Base-by-base conservation (phyloP, 2,797 vertebrate genomes). In the Synaphobranchus kaupii region DNA sequence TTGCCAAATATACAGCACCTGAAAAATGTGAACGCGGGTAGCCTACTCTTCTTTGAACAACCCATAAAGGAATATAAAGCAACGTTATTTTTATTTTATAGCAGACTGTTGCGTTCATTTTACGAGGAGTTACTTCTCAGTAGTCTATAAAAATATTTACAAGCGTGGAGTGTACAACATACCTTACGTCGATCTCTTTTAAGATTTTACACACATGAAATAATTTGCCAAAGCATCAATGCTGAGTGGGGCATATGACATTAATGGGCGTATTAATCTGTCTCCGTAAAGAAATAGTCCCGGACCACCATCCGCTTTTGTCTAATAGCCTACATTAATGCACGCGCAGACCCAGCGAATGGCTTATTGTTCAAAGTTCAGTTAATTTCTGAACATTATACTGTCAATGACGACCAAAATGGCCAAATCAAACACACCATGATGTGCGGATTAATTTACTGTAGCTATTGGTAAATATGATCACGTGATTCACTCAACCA, bases 401-500 rank as follows among this genome's bases (percentile, higher is more conserved):
- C 13, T 60, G 39, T 22, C 50, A 31, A 71, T 86, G 48, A 85
- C 8, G 76, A 86, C 90, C 91, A 86, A 93, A 94, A 94, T 89
- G 85, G 89, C 91, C 87, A 92, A 93, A 94, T 95, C 91, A 94
- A 94, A 93, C 91, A 89, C 90, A 89, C 88, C 86, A 90, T 89
- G 90, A 91, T 95, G 95, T 95, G 97, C 96, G 97, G 98, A 97
- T 97, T 98, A 98, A 99, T 99, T 99, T 98, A 99, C 97, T 98
- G 96, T 90, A 94, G 96, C 98, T 98, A 98, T 99, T 99, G 97
- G 98, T 99, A 99, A 99, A 99, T 99, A 99, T 97, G 97, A 97
- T 97, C 98, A 99, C 98, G 98, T 99, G 98, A 98, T 96, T 96
- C 94, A 95, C 95, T 95, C 97, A 97, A 98, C 98, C 98, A 99